Percentiles rank a stretch among this genome's conserved stretches.
These are phyloP conservation scores for Scaptomyza reducta DNA, from an alignment of 2,888 invertebrate genomes.

Conservation along the genomic window DNA sequence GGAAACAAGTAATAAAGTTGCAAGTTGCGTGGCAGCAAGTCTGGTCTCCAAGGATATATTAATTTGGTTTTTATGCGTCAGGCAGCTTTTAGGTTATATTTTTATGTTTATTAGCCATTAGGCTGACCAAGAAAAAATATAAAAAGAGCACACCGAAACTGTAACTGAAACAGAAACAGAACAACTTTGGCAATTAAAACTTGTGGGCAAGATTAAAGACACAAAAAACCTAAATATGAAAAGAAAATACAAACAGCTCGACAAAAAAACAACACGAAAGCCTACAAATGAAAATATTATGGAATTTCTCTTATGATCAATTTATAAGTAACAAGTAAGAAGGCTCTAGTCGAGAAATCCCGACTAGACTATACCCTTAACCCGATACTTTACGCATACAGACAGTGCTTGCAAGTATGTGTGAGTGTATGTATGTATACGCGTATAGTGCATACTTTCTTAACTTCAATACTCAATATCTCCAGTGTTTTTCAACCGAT, in stretches of 20 bases:
- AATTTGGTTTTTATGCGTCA: conserved; percentile 71
- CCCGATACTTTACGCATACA: too few species aligned
- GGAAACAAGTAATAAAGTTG: conserved; percentile 33
- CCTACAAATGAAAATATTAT: conserved; percentile 9
- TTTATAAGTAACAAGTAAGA: not conserved
- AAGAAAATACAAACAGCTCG: not conserved
- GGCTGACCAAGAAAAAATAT: conserved; percentile 41
- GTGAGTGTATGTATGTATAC: too few species aligned
- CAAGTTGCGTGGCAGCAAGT: conserved; percentile 15
- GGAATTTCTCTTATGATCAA: not conserved
- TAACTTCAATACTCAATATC: too few species aligned
- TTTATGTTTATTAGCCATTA: conserved; percentile 77
- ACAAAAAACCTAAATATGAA: not conserved
- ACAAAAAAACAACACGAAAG: not conserved
- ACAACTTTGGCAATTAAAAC: conserved; percentile 73
- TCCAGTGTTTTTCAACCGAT: too few species aligned
- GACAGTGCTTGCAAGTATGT: too few species aligned
- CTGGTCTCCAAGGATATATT: conserved; percentile 76
- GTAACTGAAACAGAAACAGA: conserved; percentile 1
- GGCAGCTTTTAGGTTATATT: conserved; percentile 59
- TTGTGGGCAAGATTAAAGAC: conserved; percentile 44
- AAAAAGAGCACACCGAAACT: conserved; percentile 10
- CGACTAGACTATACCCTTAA: too few species aligned
- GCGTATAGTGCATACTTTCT: too few species aligned
- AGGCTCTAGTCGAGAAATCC: too few species aligned